Base-by-base conservation (phyloP, 2,797 vertebrate species). In the Artibeus jamaicensis region DNA sequence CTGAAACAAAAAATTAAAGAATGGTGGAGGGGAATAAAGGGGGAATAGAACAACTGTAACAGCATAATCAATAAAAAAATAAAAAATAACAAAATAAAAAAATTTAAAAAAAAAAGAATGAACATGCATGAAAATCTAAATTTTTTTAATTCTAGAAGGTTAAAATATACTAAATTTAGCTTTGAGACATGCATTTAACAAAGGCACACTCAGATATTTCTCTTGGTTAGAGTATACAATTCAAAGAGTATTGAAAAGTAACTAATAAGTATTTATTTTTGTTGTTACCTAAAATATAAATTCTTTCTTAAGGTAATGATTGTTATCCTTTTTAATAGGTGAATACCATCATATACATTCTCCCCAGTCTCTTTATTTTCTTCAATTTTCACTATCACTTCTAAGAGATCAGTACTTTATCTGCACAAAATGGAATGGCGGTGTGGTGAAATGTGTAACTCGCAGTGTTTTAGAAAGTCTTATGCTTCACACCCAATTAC, bases 111-210 rank as follows among this genome's bases (percentile, higher is more conserved):
- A n/a, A n/a, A 94, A 90, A 42, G 62, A 92, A 32, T 9, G 32
- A 78, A 73, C 32, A 93, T 24, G 67, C 55, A 86, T 3, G 16
- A 85, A 92, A 44, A 93, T 37, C 18, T 22, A 87, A 59, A 59
- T 32, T 83, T 57, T 78, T 65, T 57, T 89, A 70, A 59, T 81
- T 77, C 24, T 9, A 11, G 71, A 95, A 82, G 53, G 4, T 53
- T 95, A 67, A 94, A 68, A 76, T 59, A 29, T 48, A 89, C 42
- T 59, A 83, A 44, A 9, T 68, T 95, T 70, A 93, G 71, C 95
- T 89, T 85, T 77, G 32, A n/a, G 9, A 26, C 32, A 0, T 79
- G 0, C 4, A 70, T 57, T 83, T 95, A 90, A 92, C 44, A 84
- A 95, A 89, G 48, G 34, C 11, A 83, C 86, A 85, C 11, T 82